Evolutionary conservation across 1,140 invertebrate genomes (phyloP), one percentile per base, ranked within the genome.

Genomic region (Zophobas morio): DNA sequence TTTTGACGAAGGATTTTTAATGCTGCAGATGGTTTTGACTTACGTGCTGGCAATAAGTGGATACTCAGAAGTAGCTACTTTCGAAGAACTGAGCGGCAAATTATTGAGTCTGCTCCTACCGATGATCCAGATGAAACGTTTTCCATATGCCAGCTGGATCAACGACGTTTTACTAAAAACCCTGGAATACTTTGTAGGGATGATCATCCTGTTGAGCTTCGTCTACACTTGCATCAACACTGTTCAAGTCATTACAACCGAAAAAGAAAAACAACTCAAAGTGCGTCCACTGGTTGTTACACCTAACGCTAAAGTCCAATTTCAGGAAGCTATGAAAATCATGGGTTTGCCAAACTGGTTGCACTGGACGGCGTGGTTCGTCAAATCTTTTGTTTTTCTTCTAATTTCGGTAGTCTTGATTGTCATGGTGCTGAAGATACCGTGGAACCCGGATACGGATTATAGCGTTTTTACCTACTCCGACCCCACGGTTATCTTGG

Each of bases 301-400:
- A 34, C 4, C 8, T 39, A 70, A 8, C 5, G 5, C 5, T 36
- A 20, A 3, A 3, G 1, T 35, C 66, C 71, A 70, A 40, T 78
- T 77, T 42, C 47, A 82, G 83, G 83, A 83, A 82, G 42, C 81
- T 0, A 84, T 84, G 83, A 84, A 83, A 80, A 82, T 84, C 20
- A 96, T 96, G 95, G 95, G 95, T 1, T 84, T 96, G 6, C 89
- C 90, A 20, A 93, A 91, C 78, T 96, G 93, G 93, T 81, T 96
- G 35, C 94, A 96, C 82, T 96, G 95, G 94, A 84, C 90, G 1
- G 94, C 94, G 0, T 96, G 95, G 94, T 96, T 95, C 83, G 86
- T 93, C 20, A 94, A 95, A 81, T 91, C 92, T 70, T 92, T 95
- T 80, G 85, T 92, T 1, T 93, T 94, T 82, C 86, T 95, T 0